These are phyloP conservation scores for Drosophila nikananu DNA, from an alignment of 1,140 invertebrate species.

Conservation along the genomic window DNA sequence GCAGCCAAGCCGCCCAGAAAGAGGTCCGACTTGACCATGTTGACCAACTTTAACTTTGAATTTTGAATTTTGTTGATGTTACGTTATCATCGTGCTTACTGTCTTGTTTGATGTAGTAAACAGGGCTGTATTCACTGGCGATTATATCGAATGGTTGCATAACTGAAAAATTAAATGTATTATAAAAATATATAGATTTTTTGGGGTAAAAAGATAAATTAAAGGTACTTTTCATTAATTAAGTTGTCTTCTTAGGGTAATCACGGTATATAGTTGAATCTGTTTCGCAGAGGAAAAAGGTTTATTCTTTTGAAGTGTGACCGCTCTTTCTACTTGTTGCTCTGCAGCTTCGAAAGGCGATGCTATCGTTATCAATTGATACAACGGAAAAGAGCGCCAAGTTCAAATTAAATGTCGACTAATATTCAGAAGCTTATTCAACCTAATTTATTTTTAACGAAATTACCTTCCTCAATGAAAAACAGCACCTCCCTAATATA, in stretches of 20 bases:
- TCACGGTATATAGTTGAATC: too few species aligned
- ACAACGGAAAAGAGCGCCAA: neutral
- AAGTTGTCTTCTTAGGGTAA: neutral
- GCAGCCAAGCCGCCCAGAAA: constrained; percentile 86
- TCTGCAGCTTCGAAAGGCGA: too few species aligned
- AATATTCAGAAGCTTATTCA: neutral
- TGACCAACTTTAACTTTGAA: neutral
- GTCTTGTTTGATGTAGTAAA: neutral
- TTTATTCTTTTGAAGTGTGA: too few species aligned
- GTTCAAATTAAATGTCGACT: neutral
- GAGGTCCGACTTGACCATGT: constrained; percentile 74
- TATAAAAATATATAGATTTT: neutral
- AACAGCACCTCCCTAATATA: neutral
- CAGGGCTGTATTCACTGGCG: constrained; percentile 3
- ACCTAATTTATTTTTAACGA: too few species aligned
- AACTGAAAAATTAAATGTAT: neutral
- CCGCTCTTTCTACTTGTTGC: too few species aligned
- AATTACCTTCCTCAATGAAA: neutral
- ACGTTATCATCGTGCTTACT: constrained; percentile 15
- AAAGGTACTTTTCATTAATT: neutral
- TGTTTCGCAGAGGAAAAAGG: too few species aligned
- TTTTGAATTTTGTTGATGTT: constrained; percentile 2
- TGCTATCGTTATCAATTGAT: neutral
- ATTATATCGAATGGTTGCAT: neutral
- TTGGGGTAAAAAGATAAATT: neutral